Percentiles rank a stretch among this genome's conserved stretches.
phyloP scores from a whole-genome alignment of 2,113 vertebrate genomes.

The Phainopepla nitens region DNA sequence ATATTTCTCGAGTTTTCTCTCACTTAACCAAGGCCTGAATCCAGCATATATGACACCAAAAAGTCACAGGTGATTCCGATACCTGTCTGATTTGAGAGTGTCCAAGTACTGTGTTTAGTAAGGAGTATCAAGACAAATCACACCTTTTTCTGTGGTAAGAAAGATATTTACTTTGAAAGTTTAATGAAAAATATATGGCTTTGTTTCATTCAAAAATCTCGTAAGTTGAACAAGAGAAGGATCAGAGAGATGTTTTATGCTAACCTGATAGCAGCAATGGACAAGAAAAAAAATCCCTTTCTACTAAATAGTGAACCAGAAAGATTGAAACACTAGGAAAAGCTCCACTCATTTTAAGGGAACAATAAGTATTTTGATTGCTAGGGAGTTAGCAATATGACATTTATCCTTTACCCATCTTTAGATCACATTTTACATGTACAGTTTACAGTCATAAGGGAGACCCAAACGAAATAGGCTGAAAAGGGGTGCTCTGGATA shows the following conservation, averaged over 20 bases:
- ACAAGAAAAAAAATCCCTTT: background rate
- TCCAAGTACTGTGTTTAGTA: background rate
- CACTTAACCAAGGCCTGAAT: background rate
- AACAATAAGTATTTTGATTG: background rate
- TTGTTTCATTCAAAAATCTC: background rate
- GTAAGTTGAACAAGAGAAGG: background rate
- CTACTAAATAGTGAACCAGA: background rate
- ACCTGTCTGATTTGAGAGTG: background rate
- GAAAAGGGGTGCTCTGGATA: background rate
- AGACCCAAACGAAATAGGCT: background rate
- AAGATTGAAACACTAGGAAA: background rate
- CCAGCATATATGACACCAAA: background rate
- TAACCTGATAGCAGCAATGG: background rate
- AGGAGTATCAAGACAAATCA: background rate
- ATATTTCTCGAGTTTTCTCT: background rate
- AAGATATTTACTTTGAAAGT: background rate
- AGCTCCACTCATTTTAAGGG: background rate
- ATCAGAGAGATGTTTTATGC: background rate
- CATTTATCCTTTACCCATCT: background rate
- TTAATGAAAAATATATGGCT: background rate
- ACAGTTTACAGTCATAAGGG: background rate
- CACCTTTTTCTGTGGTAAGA: background rate
- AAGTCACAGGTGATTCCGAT: background rate
- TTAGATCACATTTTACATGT: background rate
- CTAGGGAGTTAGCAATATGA: background rate